These are phyloP conservation scores for Drosophila anceps DNA, from an alignment of 2,888 invertebrate species.

Conservation along the genomic window DNA sequence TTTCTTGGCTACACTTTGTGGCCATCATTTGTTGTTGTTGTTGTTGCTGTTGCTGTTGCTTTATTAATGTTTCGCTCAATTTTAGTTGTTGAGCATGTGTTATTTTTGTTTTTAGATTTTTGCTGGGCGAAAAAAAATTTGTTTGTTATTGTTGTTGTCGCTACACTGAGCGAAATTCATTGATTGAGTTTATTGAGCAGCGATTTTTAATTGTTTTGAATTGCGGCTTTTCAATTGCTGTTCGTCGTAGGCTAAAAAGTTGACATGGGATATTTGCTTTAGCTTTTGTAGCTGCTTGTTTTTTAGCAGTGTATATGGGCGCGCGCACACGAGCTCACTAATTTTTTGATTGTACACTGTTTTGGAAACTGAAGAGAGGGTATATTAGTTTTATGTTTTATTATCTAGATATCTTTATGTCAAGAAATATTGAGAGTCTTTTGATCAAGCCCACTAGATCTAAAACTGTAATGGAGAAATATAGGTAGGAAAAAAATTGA, in stretches of 20 bases:
- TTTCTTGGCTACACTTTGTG: slow-evolving; percentile 62
- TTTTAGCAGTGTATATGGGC: slow-evolving; percentile 34
- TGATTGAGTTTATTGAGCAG: not conserved
- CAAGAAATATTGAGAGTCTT: not conserved
- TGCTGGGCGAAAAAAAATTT: slow-evolving; percentile 30
- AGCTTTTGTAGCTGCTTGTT: not conserved
- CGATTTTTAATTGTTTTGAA: slow-evolving; percentile 18
- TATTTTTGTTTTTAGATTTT: slow-evolving; percentile 61
- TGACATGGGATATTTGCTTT: not conserved
- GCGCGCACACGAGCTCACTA: slow-evolving; percentile 17
- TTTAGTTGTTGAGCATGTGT: slow-evolving; percentile 49
- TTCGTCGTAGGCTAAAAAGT: not conserved
- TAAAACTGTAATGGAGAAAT: not conserved
- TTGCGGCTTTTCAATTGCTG: not conserved
- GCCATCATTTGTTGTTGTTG: slow-evolving; percentile 39
- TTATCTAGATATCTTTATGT: too few relatives aligned
- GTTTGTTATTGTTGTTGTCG: slow-evolving; percentile 5
- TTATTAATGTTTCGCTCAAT: slow-evolving; percentile 60
- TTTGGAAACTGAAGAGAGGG: not conserved
- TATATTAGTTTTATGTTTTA: too few relatives aligned
- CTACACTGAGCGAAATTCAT: slow-evolving; percentile 54
- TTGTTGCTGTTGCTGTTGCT: slow-evolving; percentile 35
- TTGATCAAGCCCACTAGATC: not conserved
- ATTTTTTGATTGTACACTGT: not conserved
- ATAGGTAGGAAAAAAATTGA: not conserved